Conservation (phyloP, 2,113 vertebrate genomes). For the Beaufortia kweichowensis region DNA sequence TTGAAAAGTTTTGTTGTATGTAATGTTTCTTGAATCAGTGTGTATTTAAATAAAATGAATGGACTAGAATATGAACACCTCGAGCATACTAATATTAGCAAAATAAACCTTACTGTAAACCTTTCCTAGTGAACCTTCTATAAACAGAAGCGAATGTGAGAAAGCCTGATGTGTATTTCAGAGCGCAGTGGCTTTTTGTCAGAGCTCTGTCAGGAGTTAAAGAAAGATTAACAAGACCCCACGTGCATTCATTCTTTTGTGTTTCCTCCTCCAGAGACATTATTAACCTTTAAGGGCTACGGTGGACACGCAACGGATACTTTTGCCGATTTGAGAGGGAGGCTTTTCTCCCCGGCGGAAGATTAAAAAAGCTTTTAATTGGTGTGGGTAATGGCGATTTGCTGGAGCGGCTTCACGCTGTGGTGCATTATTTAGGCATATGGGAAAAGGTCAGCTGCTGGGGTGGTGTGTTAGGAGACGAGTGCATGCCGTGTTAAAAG, state of each 20-base stretch:
- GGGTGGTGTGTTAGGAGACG: not conserved
- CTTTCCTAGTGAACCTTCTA: too few species aligned
- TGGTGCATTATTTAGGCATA: conserved; percentile 34
- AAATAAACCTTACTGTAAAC: too few species aligned
- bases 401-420: conserved; percentile 38
- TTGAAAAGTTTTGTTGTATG: too few species aligned
- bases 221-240: conserved; percentile 37
- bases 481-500: not conserved
- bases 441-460: conserved; percentile 45
- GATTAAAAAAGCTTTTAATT: conserved; percentile 53
- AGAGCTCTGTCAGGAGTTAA: conserved; percentile 39
- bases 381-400: conserved; percentile 52
- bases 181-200: conserved; percentile 22
- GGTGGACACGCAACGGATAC: conserved; percentile 29
- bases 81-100: too few species aligned
- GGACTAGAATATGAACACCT: too few species aligned
- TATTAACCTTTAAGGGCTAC: conserved; percentile 50
- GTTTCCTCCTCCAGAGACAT: conserved; percentile 38
- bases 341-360: conserved; percentile 41
- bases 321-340: conserved; percentile 9
- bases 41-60: too few species aligned
- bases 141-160: too few species aligned
- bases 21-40: too few species aligned
- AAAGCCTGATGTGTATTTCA: too few species aligned
- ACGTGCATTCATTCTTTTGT: conserved; percentile 9